Evolutionary conservation across 2,113 vertebrate genomes (phyloP).

Genomic region (Peromyscus californicus): DNA sequence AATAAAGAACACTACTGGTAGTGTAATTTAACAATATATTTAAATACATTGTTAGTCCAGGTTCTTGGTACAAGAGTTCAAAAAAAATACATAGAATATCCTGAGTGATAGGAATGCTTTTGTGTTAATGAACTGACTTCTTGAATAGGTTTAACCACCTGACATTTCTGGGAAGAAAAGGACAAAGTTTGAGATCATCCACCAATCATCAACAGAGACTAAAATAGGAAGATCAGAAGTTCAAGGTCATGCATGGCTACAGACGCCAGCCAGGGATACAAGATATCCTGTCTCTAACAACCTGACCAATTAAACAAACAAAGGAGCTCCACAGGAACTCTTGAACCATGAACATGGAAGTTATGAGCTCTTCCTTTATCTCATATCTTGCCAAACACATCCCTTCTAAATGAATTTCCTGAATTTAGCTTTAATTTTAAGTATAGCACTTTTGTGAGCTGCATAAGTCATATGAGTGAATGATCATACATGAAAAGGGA

Average conservation of each 20-base stretch:
- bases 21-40: not conserved
- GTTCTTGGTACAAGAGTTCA: not conserved
- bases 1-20: not conserved
- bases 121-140: not conserved
- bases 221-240: not conserved
- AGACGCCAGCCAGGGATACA: no score
- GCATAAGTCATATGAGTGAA: not conserved
- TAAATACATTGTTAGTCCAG: not conserved
- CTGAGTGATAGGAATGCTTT: not conserved
- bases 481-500: not conserved
- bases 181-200: not conserved
- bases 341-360: not conserved
- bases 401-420: not conserved
- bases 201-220: not conserved
- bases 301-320: not conserved
- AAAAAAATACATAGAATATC: not conserved
- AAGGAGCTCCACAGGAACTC: not conserved
- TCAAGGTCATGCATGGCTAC: not conserved
- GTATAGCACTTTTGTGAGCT: not conserved
- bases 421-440: not conserved
- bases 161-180: not conserved
- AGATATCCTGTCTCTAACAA: not conserved
- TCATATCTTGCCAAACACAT: not conserved
- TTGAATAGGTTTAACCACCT: not conserved
- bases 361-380: fast-evolving